Base-by-base conservation (phyloP, 2,888 invertebrate species). In the Cataglyphis altisquamis region DNA sequence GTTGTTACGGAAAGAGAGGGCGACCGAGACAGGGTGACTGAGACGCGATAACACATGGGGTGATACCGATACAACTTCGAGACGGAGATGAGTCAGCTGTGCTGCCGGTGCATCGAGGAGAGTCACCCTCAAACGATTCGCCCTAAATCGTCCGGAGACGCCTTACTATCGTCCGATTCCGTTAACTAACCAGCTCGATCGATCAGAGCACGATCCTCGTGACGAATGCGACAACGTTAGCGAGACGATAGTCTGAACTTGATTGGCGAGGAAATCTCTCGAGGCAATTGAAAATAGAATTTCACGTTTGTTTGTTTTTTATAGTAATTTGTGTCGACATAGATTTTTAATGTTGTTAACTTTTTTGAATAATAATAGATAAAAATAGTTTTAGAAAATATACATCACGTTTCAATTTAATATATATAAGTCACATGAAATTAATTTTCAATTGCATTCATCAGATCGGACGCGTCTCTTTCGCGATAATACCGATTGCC, bases 1-100 rank as follows among this genome's bases (percentile, higher is more conserved):
- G 84, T 70, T 87, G 86, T 68, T 86, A 84, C 85, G 78, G 64
- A 45, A 63, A 70, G 81, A 64, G 85, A 84, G 70, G 70, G 63
- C 29, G 67, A 73, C 45, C 60, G 68, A 41, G 48, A 52, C 48
- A 62, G 67, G 73, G 64, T 83, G 72, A 88, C 84, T 86, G 86
- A 87, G 90, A 91, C 90, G 91, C 90, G 92, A 93, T 92, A 93
- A 93, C 91, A 89, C 91, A 90, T 91, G 89, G 93, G 92, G 91
- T 88, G 93, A 94, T 93, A 93, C 90, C 92, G 94, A 94, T 94
- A 93, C 91, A 90, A 88, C 75, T 75, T 66, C 60, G 64, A 77
- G 77, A 90, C 85, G 83, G 83, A 91, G 93, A 93, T 94, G 93
- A 93, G 90, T 93, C 93, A 92, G 91, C 92, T 83, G 63, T 39